Conservation (phyloP, 1,140 invertebrate genomes). For the Papilio polyxenes region DNA sequence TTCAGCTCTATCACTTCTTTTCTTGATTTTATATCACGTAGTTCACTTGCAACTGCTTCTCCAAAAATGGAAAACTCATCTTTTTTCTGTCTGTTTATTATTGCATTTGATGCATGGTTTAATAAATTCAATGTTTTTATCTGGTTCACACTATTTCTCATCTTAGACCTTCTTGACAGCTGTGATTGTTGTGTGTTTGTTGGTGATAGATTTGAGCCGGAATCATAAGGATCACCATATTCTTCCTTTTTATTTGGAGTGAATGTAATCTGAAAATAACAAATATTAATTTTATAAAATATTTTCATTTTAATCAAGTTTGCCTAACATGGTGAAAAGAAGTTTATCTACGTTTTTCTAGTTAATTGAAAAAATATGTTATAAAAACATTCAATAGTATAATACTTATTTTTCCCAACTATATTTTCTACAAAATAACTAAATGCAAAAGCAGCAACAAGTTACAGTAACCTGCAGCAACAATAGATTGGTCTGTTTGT, state of each 20-base stretch:
- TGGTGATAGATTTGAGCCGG: background rate
- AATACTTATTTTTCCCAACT: too few relatives aligned
- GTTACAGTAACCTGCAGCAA: background rate
- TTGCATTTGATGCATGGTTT: constrained; percentile 11
- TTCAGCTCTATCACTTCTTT: constrained; percentile 4
- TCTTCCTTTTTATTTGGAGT: background rate
- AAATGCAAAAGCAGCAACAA: too few relatives aligned
- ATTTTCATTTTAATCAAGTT: too few relatives aligned
- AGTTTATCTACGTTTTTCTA: too few relatives aligned
- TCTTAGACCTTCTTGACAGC: background rate
- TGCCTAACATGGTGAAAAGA: too few relatives aligned
- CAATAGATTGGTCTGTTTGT: too few relatives aligned
- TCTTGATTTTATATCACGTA: constrained; percentile 4
- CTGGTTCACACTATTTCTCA: background rate
- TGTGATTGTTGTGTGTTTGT: background rate
- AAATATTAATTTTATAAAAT: background rate
- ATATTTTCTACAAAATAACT: too few relatives aligned
- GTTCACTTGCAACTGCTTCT: background rate
- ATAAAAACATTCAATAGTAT: too few relatives aligned
- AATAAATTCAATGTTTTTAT: constrained; percentile 9
- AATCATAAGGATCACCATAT: background rate
- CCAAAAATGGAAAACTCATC: constrained; percentile 4
- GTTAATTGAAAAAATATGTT: too few relatives aligned
- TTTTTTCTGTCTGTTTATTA: background rate
- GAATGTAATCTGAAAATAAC: background rate